Percentiles rank a stretch among this genome's conserved stretches.
These are phyloP conservation scores for Notospermus geniculatus DNA, from an alignment of 1,140 invertebrate genomes.

Conservation along the genomic window DNA sequence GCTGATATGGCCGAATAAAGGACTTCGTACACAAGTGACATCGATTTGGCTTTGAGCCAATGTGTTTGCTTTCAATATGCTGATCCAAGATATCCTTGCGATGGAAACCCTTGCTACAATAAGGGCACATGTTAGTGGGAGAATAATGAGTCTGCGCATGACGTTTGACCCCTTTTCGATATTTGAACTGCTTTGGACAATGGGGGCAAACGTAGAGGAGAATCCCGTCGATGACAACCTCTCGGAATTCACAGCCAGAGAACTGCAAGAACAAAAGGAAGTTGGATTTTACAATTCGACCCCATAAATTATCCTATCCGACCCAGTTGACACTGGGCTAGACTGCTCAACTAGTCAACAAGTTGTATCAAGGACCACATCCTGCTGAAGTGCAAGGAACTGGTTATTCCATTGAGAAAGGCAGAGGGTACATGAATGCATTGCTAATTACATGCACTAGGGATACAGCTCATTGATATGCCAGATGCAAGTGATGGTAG, in stretches of 20 bases:
- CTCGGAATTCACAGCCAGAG: background rate
- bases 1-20: constrained; percentile 59
- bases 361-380: no score
- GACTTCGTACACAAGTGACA: constrained; percentile 96
- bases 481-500: no score
- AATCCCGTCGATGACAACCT: background rate
- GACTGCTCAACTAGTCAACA: no score
- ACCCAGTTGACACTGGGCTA: no score
- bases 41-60: constrained; percentile 95
- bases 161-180: background rate
- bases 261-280: background rate
- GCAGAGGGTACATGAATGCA: no score
- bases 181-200: background rate
- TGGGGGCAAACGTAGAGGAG: background rate
- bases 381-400: no score
- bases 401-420: no score
- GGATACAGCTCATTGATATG: no score
- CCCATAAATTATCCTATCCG: no score
- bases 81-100: background rate
- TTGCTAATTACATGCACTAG: no score
- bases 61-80: constrained; percentile 65
- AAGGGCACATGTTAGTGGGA: background rate
- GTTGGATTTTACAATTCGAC: background rate
- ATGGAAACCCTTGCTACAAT: background rate
- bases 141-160: background rate